phyloP scores from a whole-genome alignment of 2,797 vertebrate genomes.

The Falco concolor region DNA sequence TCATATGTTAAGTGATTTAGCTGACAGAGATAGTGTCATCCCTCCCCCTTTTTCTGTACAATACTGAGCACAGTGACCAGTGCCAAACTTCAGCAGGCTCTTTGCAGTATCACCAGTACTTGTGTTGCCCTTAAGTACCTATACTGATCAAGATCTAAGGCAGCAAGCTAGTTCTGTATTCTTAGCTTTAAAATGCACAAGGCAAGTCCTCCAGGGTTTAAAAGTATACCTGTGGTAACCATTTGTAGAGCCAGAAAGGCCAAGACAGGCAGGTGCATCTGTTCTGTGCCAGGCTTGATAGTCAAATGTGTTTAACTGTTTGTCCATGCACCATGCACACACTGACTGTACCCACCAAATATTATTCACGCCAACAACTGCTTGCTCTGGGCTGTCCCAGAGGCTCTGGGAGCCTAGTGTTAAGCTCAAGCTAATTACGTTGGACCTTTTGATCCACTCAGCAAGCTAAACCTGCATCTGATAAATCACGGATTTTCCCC shows the following conservation, averaged over 20 bases:
- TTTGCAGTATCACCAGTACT: neutral
- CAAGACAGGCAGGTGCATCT: neutral
- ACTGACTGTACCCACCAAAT: neutral
- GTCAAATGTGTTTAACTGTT: neutral
- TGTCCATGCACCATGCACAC: fast-evolving
- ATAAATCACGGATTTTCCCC: too few relatives aligned
- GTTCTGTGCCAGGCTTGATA: neutral
- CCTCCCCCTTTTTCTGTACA: neutral
- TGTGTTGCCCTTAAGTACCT: neutral
- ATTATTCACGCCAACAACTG: too few relatives aligned
- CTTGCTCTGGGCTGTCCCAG: neutral
- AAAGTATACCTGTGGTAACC: neutral
- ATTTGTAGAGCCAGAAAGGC: neutral
- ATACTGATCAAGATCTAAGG: neutral
- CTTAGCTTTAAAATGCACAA: too few relatives aligned
- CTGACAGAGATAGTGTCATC: neutral
- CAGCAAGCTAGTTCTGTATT: neutral
- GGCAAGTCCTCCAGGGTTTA: neutral
- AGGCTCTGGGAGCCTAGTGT: neutral
- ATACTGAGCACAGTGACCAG: neutral
- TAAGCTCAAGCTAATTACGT: neutral
- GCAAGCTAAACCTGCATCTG: neutral
- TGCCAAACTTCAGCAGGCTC: neutral
- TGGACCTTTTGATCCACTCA: neutral
- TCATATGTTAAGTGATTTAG: neutral